phyloP scores from a whole-genome alignment of 2,113 vertebrate genomes.

The Scomber scombrus region DNA sequence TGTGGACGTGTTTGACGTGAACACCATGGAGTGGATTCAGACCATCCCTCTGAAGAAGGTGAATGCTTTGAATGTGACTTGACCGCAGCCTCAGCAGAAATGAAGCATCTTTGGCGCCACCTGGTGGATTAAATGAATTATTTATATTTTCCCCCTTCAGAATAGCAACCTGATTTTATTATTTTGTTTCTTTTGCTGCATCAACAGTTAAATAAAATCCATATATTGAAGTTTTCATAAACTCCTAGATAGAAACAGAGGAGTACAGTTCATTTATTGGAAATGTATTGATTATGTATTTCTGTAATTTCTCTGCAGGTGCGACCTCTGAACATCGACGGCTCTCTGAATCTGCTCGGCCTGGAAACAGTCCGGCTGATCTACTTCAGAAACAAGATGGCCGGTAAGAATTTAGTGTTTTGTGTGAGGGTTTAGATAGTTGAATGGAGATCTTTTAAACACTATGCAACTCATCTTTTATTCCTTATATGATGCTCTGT shows the following conservation, averaged over 20 bases:
- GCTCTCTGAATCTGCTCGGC: constrained; percentile 96
- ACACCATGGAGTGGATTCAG: constrained; percentile 99
- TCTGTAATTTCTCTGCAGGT: constrained; percentile 84
- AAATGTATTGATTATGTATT: neutral
- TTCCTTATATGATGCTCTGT: neutral
- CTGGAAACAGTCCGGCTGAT: constrained; percentile 96
- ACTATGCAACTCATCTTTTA: neutral
- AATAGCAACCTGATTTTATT: neutral
- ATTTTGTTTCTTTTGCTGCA: neutral
- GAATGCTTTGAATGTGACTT: neutral
- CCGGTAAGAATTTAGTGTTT: constrained; percentile 86
- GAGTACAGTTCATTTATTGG: neutral
- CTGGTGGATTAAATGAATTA: constrained; percentile 30
- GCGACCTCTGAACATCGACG: constrained; percentile 95
- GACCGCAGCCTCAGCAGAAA: neutral
- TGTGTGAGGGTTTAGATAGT: neutral
- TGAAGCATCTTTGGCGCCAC: constrained; percentile 28
- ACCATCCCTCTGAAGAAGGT: constrained; percentile 99
- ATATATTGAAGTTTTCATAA: neutral
- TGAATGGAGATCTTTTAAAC: no score
- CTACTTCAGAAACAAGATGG: constrained; percentile 99
- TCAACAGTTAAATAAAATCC: neutral
- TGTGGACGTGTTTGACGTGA: constrained; percentile 96
- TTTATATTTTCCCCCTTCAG: neutral
- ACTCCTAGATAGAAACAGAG: neutral